These are phyloP conservation scores for Acanthornis magna DNA, from an alignment of 2,797 vertebrate genomes.

Conservation along the genomic window DNA sequence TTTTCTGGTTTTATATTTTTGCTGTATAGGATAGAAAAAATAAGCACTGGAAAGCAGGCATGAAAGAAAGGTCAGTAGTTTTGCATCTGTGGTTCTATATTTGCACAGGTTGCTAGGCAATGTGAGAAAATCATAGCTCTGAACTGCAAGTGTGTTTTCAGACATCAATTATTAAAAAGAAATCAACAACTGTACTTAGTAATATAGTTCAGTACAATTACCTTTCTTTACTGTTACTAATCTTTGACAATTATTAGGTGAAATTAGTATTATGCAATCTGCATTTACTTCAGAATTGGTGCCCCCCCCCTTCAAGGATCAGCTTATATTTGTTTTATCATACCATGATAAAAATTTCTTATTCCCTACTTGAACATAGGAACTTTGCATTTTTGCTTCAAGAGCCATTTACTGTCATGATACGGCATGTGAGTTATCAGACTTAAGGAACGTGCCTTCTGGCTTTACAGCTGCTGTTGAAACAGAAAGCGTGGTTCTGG, in stretches of 20 bases:
- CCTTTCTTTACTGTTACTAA: conserved; percentile 1
- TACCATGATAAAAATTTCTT: neutral
- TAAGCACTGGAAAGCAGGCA: conserved; percentile 31
- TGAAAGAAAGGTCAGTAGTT: conserved; percentile 71
- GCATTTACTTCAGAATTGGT: neutral
- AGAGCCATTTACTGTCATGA: neutral
- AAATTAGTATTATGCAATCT: conserved; percentile 3
- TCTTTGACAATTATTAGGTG: neutral
- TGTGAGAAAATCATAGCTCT: conserved; percentile 63
- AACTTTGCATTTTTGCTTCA: neutral
- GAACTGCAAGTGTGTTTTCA: conserved; percentile 57
- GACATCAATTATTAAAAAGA: conserved; percentile 66
- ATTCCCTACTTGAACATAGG: neutral
- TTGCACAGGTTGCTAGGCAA: conserved; percentile 75
- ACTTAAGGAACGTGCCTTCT: neutral
- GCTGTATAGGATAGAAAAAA: conserved; percentile 11
- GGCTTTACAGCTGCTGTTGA: neutral
- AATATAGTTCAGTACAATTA: neutral
- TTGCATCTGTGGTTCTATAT: conserved; percentile 73
- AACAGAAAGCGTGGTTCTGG: neutral
- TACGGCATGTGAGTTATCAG: accelerated
- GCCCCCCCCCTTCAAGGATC: neutral
- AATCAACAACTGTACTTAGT: conserved; percentile 20
- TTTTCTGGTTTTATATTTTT: conserved; percentile 14
- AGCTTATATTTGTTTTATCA: neutral